These are phyloP conservation scores for Melanostigma gelatinosum DNA, from an alignment of 2,113 vertebrate genomes.

Conservation along the genomic window DNA sequence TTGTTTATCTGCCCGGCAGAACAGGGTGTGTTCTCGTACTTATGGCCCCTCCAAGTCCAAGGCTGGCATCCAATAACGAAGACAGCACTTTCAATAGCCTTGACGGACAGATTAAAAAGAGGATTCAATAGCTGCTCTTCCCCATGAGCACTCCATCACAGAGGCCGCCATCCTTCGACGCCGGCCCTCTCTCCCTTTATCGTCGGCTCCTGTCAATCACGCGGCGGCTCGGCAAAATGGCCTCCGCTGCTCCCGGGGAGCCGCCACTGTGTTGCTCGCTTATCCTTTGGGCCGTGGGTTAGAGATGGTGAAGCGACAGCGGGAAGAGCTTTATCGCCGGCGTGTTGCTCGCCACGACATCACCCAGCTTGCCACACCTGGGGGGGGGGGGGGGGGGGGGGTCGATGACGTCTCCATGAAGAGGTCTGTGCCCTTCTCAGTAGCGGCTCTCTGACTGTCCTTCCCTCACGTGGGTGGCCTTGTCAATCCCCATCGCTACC, in stretches of 20 bases:
- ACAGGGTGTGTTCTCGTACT: constrained; percentile 53
- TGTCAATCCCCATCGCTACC: constrained; percentile 65
- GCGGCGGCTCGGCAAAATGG: constrained; percentile 54
- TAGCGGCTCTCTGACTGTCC: constrained; percentile 1
- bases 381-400: not conserved
- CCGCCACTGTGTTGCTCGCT: constrained; percentile 49
- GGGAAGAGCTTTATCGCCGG: constrained; percentile 52
- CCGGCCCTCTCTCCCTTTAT: constrained; percentile 70
- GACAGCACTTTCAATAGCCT: constrained; percentile 83
- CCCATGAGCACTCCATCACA: constrained; percentile 78
- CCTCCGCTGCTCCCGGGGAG: constrained; percentile 57
- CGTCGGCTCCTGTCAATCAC: constrained; percentile 77
- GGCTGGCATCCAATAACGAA: constrained; percentile 77
- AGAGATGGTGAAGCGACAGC: constrained; percentile 41
- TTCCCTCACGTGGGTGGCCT: constrained; percentile 61
- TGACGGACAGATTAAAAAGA: constrained; percentile 83
- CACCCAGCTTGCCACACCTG: constrained; percentile 24
- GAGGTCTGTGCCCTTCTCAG: constrained; percentile 17
- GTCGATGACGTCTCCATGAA: constrained; percentile 14
- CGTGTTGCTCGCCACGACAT: constrained; percentile 34
- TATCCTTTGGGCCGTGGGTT: constrained; percentile 56
- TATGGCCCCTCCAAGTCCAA: constrained; percentile 70
- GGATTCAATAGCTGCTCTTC: constrained; percentile 78
- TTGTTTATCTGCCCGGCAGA: constrained; percentile 46
- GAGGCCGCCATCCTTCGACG: constrained; percentile 70